A percentile compares a stretch with the other conserved stretches of the same genome.
Conservation (phyloP, 2,888 invertebrate species). For the Tineola bisselliella region DNA sequence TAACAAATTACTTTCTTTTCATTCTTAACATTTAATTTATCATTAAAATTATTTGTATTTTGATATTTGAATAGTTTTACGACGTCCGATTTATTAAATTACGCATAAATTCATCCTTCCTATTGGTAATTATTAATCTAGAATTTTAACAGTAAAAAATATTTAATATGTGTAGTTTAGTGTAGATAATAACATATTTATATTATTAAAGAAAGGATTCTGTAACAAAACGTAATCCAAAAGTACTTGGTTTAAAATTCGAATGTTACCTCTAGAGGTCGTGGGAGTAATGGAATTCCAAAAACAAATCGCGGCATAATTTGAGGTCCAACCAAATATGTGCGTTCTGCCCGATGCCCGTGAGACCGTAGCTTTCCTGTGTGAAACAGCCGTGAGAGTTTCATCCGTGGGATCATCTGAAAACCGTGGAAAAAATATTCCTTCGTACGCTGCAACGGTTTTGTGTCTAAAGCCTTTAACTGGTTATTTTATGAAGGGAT, state of each 20-base stretch:
- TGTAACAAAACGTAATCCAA: neutral
- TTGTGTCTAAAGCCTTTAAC: neutral
- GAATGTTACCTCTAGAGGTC: neutral
- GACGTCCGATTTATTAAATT: too few relatives aligned
- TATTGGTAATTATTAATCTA: too few relatives aligned
- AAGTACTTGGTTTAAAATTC: neutral
- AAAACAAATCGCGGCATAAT: constrained; percentile 29
- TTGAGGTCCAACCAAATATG: constrained; percentile 19
- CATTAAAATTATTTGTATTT: too few relatives aligned
- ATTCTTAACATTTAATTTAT: too few relatives aligned
- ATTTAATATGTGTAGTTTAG: too few relatives aligned
- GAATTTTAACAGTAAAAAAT: too few relatives aligned
- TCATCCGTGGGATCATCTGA: neutral
- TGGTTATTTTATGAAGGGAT: neutral
- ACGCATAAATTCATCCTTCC: too few relatives aligned
- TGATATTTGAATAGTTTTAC: too few relatives aligned
- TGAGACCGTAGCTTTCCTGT: constrained; percentile 30
- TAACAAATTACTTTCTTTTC: too few relatives aligned
- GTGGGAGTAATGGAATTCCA: constrained; percentile 12
- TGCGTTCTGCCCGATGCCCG: constrained; percentile 18
- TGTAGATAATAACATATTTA: too few relatives aligned
- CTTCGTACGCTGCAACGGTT: neutral
- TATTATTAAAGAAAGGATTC: neutral
- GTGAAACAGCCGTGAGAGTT: constrained; percentile 24
- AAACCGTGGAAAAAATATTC: neutral